These are phyloP conservation scores for Corythoichthys haematopterus DNA, from an alignment of 2,113 vertebrate genomes.

Conservation along the genomic window DNA sequence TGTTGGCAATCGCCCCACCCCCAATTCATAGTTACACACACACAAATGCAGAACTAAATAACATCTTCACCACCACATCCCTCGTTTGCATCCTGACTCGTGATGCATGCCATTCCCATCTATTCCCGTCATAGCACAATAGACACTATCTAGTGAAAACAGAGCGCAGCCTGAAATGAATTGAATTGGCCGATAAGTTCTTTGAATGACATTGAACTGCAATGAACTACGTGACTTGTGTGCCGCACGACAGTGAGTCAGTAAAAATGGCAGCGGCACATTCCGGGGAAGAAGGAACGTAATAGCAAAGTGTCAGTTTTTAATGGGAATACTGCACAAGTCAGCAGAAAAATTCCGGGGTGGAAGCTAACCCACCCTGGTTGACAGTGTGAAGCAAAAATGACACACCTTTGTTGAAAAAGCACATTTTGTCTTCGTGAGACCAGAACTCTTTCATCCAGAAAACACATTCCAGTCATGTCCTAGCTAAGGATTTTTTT, in stretches of 20 bases:
- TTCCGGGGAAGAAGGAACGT: constrained; percentile 1
- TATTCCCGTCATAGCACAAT: constrained; percentile 4
- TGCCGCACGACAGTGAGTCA: not conserved
- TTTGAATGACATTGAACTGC: constrained; percentile 6
- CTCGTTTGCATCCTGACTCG: not conserved
- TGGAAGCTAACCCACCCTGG: constrained; percentile 15
- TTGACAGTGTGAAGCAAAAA: constrained; percentile 15
- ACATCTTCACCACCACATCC: not conserved
- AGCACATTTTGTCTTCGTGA: constrained; percentile 5
- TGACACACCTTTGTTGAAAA: constrained; percentile 5
- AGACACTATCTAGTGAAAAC: constrained; percentile 5
- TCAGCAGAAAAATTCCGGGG: constrained; percentile 33
- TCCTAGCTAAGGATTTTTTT: constrained; percentile 28
- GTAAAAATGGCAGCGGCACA: not conserved
- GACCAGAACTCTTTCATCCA: constrained; percentile 28
- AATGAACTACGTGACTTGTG: constrained; percentile 8
- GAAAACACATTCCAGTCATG: constrained; percentile 48
- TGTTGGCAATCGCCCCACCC: too few relatives aligned
- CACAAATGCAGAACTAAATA: not conserved
- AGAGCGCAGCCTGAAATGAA: not conserved
- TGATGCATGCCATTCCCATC: constrained; percentile 8
- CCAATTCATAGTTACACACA: too few relatives aligned
- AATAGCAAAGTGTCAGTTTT: constrained; percentile 13
- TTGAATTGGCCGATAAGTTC: not conserved
- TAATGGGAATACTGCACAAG: constrained; percentile 26